These are phyloP conservation scores for Pteronura brasiliensis DNA, from an alignment of 2,113 vertebrate genomes.

Conservation along the genomic window DNA sequence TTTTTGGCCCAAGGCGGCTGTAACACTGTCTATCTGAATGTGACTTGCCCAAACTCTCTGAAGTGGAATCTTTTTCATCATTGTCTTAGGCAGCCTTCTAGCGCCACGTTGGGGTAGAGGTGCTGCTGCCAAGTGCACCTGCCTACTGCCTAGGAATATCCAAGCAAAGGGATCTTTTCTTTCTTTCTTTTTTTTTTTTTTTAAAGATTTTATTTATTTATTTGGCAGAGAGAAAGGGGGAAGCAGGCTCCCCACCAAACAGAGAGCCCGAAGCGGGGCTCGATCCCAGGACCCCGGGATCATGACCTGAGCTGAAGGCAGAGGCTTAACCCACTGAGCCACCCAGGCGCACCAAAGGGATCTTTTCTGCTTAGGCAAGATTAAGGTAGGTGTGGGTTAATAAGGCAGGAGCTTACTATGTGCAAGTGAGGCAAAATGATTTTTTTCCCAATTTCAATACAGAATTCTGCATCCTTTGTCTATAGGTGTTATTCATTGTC, in stretches of 20 bases:
- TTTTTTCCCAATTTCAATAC: neutral
- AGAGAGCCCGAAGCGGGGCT: no score
- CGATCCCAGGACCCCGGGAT: no score
- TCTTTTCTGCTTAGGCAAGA: neutral
- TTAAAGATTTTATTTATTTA: no score
- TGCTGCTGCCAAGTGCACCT: neutral
- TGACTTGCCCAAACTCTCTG: neutral
- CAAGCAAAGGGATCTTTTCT: neutral
- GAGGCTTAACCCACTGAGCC: no score
- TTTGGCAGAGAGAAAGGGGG: no score
- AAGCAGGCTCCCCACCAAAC: no score
- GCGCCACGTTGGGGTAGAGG: neutral
- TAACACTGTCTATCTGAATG: neutral
- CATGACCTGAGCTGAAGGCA: no score
- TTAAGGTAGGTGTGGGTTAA: neutral
- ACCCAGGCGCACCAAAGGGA: neutral
- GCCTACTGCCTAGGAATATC: neutral
- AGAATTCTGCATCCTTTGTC: neutral
- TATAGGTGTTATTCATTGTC: neutral
- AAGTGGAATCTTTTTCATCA: neutral
- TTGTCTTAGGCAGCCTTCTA: neutral
- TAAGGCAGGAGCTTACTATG: neutral
- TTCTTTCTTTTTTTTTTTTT: no score
- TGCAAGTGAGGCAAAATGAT: neutral
- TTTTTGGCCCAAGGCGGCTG: neutral